phyloP scores from a whole-genome alignment of 2,888 invertebrate genomes.

The Agrochola circellaris region DNA sequence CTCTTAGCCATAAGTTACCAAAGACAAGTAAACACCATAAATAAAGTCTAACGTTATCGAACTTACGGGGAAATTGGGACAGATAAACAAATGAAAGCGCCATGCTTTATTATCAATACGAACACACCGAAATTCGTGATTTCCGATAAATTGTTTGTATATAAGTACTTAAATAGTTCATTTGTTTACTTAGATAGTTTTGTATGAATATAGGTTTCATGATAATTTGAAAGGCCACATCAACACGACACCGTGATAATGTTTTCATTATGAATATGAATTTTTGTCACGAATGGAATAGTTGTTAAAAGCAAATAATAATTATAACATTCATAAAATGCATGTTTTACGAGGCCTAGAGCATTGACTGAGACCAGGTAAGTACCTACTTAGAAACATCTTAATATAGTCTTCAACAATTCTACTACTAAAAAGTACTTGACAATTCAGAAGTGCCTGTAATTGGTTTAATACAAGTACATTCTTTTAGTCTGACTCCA shows the following conservation, averaged over 20 bases:
- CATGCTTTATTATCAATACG: not conserved
- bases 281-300: conserved; percentile 1
- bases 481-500: too few species aligned
- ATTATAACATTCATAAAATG: not conserved
- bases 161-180: not conserved
- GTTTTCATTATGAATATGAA: not conserved
- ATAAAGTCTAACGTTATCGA: conserved; percentile 17
- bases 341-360: not conserved
- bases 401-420: not conserved
- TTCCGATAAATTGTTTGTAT: conserved; percentile 5
- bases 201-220: not conserved
- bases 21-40: conserved; percentile 49
- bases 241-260: conserved; percentile 17
- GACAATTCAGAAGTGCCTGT: too few species aligned
- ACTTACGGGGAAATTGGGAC: conserved; percentile 24
- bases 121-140: conserved; percentile 29
- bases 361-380: not conserved
- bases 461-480: too few species aligned
- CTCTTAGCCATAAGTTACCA: conserved; percentile 6
- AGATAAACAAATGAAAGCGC: conserved; percentile 26
- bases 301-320: not conserved
- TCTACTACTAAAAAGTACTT: not conserved
- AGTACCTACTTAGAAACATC: not conserved
- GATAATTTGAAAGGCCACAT: not conserved
- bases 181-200: conserved; percentile 21